A percentile compares a stretch with the other conserved stretches of the same genome.
phyloP scores from a whole-genome alignment of 2,888 invertebrate genomes.

The Harpalus rubripes region DNA sequence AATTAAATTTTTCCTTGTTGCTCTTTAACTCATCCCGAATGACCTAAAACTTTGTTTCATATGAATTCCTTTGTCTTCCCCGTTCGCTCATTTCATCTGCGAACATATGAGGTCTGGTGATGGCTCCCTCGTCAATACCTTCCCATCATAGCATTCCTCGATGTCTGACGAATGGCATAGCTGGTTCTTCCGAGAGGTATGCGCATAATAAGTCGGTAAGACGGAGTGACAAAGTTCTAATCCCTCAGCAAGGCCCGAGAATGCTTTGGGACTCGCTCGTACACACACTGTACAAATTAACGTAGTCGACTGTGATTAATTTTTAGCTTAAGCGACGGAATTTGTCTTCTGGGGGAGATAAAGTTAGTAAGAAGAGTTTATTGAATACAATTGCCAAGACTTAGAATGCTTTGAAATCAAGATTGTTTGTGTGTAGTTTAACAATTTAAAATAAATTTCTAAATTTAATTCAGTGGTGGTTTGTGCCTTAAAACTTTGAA shows the following conservation, averaged over 20 bases:
- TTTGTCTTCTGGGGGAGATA: slow-evolving; percentile 25
- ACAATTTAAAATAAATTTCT: too few species aligned
- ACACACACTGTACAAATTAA: slow-evolving; percentile 16
- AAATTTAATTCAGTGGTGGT: too few species aligned
- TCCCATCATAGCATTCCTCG: slow-evolving; percentile 3
- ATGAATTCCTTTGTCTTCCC: not conserved
- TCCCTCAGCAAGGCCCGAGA: slow-evolving; percentile 1
- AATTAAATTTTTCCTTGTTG: not conserved
- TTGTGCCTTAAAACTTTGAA: too few species aligned
- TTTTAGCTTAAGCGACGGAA: slow-evolving; percentile 32
- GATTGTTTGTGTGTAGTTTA: too few species aligned
- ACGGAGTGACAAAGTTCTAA: slow-evolving; percentile 26
- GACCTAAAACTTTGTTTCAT: not conserved
- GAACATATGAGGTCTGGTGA: not conserved
- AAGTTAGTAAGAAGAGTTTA: slow-evolving; percentile 22
- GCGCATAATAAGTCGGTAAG: slow-evolving; percentile 25
- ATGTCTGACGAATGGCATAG: slow-evolving; percentile 25
- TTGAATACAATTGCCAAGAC: slow-evolving; percentile 3
- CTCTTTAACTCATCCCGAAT: not conserved
- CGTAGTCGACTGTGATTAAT: slow-evolving; percentile 28
- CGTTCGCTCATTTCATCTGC: not conserved
- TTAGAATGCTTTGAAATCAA: too few species aligned
- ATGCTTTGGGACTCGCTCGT: not conserved
- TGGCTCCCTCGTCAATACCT: slow-evolving; percentile 4
- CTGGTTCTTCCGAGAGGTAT: slow-evolving; percentile 5